phyloP scores from a whole-genome alignment of 2,113 vertebrate genomes.

The Sorex araneus region DNA sequence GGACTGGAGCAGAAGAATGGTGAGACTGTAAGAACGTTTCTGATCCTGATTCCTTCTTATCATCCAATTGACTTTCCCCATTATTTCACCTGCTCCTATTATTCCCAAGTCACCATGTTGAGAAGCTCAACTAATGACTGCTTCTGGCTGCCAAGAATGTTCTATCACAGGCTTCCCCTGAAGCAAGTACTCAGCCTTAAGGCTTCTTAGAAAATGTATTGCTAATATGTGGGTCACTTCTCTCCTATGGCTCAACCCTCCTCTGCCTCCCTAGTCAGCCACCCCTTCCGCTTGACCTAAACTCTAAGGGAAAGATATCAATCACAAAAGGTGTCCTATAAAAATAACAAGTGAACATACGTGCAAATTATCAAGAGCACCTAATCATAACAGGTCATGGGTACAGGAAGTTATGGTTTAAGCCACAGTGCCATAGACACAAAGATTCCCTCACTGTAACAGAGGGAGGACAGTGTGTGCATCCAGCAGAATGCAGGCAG shows the following conservation, averaged over 20 bases:
- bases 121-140: not conserved
- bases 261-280: not conserved
- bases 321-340: not conserved
- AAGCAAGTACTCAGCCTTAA: not conserved
- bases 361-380: not conserved
- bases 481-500: not conserved
- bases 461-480: not conserved
- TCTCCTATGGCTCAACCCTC: not conserved
- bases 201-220: not conserved
- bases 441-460: not conserved
- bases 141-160: not conserved
- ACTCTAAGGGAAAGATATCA: not conserved
- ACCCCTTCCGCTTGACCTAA: too few species aligned
- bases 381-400: too few species aligned
- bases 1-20: not conserved
- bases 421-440: not conserved
- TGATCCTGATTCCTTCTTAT: not conserved
- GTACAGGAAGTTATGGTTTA: not conserved
- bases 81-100: not conserved
- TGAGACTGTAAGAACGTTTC: accelerated
- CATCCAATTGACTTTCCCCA: not conserved
- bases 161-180: not conserved
- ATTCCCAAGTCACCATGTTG: not conserved
- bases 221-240: not conserved
- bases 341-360: not conserved